Conservation (phyloP, 2,113 vertebrate genomes). For the Hemibagrus wyckioides region DNA sequence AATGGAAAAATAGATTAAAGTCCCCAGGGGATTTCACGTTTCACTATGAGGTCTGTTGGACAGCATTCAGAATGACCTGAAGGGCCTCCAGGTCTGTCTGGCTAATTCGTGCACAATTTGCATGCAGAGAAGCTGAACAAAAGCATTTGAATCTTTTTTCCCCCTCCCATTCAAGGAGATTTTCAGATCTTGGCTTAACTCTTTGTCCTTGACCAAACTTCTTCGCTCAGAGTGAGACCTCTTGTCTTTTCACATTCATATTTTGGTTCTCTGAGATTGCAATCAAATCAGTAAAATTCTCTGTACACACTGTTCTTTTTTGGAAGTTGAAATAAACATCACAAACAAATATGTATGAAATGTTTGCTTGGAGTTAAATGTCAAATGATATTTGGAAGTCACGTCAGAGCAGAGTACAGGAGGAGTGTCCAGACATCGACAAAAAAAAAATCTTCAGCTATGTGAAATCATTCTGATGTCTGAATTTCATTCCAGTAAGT, state of each 20-base stretch:
- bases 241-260: slow-evolving; percentile 1
- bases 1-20: slow-evolving; percentile 16
- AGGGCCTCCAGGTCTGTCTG: slow-evolving; percentile 29
- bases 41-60: slow-evolving; percentile 28
- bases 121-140: slow-evolving; percentile 6
- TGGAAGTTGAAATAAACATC: slow-evolving; percentile 33
- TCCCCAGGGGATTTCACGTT: slow-evolving; percentile 20
- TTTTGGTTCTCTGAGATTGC: too few species aligned
- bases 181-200: slow-evolving; percentile 26
- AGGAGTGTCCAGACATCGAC: slow-evolving; percentile 8
- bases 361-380: slow-evolving; percentile 26
- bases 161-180: background rate
- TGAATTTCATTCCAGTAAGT: slow-evolving; percentile 9
- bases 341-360: slow-evolving; percentile 24
- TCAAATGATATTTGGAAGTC: slow-evolving; percentile 21
- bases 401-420: background rate
- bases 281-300: background rate
- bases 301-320: slow-evolving; percentile 18
- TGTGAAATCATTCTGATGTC: background rate
- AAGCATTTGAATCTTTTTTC: background rate
- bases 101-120: background rate
- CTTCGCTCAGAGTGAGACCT: background rate
- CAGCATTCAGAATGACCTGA: slow-evolving; percentile 20
- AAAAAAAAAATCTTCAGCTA: slow-evolving; percentile 4
- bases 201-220: background rate